A percentile compares a stretch with the other conserved stretches of the same genome.
Evolutionary conservation across 2,797 vertebrate species (phyloP).

Genomic region (Rhincodon typus): DNA sequence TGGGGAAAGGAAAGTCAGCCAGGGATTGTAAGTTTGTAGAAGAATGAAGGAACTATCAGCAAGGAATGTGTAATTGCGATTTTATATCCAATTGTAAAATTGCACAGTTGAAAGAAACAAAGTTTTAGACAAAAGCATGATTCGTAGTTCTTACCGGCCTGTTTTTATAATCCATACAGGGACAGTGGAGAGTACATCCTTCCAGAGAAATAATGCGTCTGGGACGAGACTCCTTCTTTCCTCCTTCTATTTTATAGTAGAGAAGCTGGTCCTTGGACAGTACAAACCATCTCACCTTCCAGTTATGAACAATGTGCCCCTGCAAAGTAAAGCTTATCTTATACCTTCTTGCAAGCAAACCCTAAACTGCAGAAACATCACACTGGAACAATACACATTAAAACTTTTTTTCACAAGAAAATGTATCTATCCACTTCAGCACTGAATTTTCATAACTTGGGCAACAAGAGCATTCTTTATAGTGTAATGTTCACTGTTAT

Average conservation of each 20-base stretch:
- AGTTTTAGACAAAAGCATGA: neutral
- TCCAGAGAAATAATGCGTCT: constrained; percentile 73
- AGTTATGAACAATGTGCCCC: constrained; percentile 89
- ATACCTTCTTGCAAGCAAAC: neutral
- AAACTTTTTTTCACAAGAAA: neutral
- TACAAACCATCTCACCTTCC: constrained; percentile 90
- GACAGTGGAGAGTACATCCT: constrained; percentile 74
- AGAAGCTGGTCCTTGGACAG: constrained; percentile 74
- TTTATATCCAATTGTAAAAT: neutral
- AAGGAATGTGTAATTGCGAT: neutral
- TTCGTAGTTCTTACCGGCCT: constrained; percentile 67
- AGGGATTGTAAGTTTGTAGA: neutral
- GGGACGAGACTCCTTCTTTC: constrained; percentile 70
- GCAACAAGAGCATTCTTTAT: neutral
- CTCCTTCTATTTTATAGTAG: constrained; percentile 81
- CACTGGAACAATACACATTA: neutral
- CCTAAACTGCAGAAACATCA: neutral
- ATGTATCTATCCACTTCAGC: neutral
- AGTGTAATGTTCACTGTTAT: neutral
- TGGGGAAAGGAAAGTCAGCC: neutral
- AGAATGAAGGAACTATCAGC: neutral
- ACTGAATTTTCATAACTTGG: neutral
- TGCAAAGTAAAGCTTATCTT: constrained; percentile 44
- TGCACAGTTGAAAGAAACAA: neutral
- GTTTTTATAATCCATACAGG: constrained; percentile 80